Conservation (phyloP, 2,113 vertebrate genomes). For the Petrocephalus zakoni region DNA sequence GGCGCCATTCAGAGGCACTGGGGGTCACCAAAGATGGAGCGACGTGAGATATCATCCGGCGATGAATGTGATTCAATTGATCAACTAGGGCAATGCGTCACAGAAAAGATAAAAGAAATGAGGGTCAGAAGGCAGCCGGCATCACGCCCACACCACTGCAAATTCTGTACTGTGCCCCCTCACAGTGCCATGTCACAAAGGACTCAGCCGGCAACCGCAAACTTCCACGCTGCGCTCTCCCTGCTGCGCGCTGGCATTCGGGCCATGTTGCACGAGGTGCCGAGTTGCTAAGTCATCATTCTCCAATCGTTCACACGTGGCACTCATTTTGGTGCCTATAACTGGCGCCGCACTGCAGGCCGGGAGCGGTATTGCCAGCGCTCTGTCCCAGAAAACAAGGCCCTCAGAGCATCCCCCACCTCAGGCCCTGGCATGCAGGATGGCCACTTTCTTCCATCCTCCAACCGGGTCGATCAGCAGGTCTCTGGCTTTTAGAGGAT, state of each 20-base stretch:
- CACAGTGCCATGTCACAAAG: neutral
- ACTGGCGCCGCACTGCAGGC: neutral
- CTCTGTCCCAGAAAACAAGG: neutral
- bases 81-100: conserved; percentile 10
- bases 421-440: neutral
- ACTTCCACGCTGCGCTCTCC: neutral
- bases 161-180: neutral
- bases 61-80: neutral
- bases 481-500: conserved; percentile 20
- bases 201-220: neutral
- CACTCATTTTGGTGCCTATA: neutral
- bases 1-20: neutral
- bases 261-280: neutral
- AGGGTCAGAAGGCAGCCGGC: neutral
- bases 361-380: neutral
- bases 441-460: neutral
- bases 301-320: neutral
- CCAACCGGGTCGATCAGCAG: conserved; percentile 17
- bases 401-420: neutral
- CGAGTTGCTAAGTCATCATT: neutral
- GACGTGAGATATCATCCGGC: neutral
- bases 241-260: neutral
- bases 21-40: neutral
- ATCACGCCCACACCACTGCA: neutral
- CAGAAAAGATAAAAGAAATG: neutral